Percentiles rank a stretch among this genome's conserved stretches.
phyloP scores from a whole-genome alignment of 2,888 invertebrate genomes.

The Epiblema foenella region DNA sequence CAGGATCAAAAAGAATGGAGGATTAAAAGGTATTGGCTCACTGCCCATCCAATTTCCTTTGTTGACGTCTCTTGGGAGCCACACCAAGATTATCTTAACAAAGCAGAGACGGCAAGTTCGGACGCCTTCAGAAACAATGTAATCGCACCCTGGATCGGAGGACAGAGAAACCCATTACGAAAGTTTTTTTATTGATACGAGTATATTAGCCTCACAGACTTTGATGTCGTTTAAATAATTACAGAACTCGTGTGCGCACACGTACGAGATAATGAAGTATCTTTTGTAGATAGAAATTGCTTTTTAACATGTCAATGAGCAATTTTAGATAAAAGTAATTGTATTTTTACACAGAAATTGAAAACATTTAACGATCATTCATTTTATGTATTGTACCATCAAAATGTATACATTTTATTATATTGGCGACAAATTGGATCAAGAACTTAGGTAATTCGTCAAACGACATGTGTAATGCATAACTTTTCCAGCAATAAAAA shows the following conservation, averaged over 20 bases:
- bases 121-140: conserved; percentile 71
- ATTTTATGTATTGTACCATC: background rate
- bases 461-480: too few relatives aligned
- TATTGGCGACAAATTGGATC: background rate
- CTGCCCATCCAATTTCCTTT: conserved; percentile 85
- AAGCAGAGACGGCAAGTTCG: conserved; percentile 74
- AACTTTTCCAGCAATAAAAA: background rate
- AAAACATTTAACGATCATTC: background rate
- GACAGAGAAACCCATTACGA: conserved; percentile 51
- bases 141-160: conserved; percentile 61
- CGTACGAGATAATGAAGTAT: conserved; percentile 18
- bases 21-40: conserved; percentile 83
- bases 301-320: conserved; percentile 26
- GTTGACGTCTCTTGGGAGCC: conserved; percentile 79
- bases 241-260: conserved; percentile 21
- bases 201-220: conserved; percentile 48
- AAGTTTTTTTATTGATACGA: conserved; percentile 57
- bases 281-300: conserved; percentile 37
- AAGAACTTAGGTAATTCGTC: background rate
- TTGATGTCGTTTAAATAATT: conserved; percentile 36
- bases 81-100: conserved; percentile 81
- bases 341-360: background rate
- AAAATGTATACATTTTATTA: background rate
- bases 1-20: conserved; percentile 77
- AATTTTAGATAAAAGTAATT: conserved; percentile 36